Evolutionary conservation across 2,113 vertebrate species (phyloP).

Genomic region (Trachemys scripta): DNA sequence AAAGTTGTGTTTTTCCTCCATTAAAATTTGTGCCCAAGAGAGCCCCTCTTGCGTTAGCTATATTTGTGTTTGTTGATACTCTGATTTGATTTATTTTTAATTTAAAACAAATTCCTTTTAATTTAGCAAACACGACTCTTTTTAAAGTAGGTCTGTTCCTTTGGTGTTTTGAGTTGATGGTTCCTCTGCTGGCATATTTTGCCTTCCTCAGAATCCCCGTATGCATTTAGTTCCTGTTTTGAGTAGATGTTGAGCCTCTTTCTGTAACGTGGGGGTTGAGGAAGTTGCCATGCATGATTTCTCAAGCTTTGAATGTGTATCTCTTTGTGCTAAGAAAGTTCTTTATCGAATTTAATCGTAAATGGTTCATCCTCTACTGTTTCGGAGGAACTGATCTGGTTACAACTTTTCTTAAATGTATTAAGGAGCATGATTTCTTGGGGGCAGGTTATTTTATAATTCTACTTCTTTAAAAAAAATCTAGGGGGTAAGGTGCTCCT

Average conservation of each 20-base stretch:
- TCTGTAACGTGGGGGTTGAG: background rate
- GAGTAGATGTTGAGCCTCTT: background rate
- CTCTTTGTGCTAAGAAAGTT: background rate
- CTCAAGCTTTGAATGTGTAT: slow-evolving; percentile 13
- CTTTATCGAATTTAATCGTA: background rate
- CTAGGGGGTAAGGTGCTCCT: background rate
- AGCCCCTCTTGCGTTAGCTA: slow-evolving; percentile 19
- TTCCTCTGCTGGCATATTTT: background rate
- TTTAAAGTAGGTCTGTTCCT: background rate
- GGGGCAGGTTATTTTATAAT: slow-evolving; percentile 37
- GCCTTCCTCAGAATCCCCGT: background rate
- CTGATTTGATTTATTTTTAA: slow-evolving; percentile 19
- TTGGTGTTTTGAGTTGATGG: background rate
- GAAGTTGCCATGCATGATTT: background rate
- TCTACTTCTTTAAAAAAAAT: background rate
- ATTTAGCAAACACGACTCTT: background rate
- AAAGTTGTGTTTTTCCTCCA: background rate
- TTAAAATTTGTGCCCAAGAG: background rate
- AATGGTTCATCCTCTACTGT: slow-evolving; percentile 17
- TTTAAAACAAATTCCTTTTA: background rate
- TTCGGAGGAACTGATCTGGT: slow-evolving; percentile 26
- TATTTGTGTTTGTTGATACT: background rate
- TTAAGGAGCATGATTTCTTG: slow-evolving; percentile 48
- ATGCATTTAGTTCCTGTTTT: slow-evolving; percentile 13
- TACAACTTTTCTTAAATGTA: slow-evolving; percentile 34